Evolutionary conservation across 2,888 invertebrate species (phyloP), one percentile per base, ranked within the genome.

Genomic region (Platycheirus rosarum): DNA sequence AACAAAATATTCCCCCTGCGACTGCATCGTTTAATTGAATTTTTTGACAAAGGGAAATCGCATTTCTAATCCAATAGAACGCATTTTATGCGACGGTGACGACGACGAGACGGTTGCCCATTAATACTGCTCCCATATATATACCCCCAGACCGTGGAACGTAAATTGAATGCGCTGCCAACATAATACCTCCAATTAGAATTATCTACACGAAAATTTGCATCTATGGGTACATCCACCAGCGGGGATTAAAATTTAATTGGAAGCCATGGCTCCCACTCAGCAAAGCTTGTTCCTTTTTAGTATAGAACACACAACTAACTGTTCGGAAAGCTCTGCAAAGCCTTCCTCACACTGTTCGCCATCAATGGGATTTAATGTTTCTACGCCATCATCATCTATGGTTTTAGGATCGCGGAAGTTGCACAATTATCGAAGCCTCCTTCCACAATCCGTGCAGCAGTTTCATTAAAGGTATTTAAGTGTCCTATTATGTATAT

Each of bases 151-250:
- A 26, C 57, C 26, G 16, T 60, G 37, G 55, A 69, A 69, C 48
- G 37, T 42, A 75, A 75, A 80, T 80, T 80, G 75, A 75, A 80
- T 80, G 65, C 44, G 75, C 79, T 80, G 65, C 79, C 75, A 63
- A 75, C 69, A 75, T 80, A 80, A 80, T 80, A 76, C 79, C 75
- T 80, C 70, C 79, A 75, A 80, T 80, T 80, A 75, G 79, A 75
- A 65, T 75, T 80, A 80, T 80, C 75, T 76, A 35, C 51, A 29
- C 51, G 65, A 65, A 80, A 80, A 80, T 80, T 75, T 80, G 79
- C 79, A 80, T 79, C 40, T 16, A 32, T 6, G 6, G 6, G 14
- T 37, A 73, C 68, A 35, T 44, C 40, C n/a, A 76, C 44, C 48
- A 53, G 68, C 40, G 18, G 23, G 75, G 79, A 80, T 80, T 80